phyloP scores from a whole-genome alignment of 2,888 invertebrate genomes.

The Noctuana brunneofusca region DNA sequence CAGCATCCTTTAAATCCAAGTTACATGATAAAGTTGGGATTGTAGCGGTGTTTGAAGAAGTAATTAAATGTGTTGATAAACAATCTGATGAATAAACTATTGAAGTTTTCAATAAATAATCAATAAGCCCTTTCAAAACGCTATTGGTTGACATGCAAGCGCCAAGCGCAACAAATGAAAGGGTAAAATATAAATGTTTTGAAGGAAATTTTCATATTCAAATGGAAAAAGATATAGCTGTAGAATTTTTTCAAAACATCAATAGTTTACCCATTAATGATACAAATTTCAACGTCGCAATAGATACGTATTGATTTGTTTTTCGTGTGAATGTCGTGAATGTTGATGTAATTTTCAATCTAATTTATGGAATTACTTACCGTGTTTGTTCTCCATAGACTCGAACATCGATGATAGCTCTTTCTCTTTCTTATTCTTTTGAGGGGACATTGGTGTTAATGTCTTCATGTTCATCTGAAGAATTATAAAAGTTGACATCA shows the following conservation, averaged over 20 bases:
- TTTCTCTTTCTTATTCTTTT: conserved; percentile 86
- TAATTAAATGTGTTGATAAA: conserved; percentile 46
- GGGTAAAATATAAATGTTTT: conserved; percentile 82
- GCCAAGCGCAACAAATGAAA: conserved; percentile 75
- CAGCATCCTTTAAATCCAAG: background rate
- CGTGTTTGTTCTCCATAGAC: conserved; percentile 92
- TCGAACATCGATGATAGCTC: conserved; percentile 89
- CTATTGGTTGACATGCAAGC: conserved; percentile 72
- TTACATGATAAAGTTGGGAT: background rate
- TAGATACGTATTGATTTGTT: conserved; percentile 12
- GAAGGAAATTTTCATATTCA: conserved; percentile 48
- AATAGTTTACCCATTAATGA: conserved; percentile 81
- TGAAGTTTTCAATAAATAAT: conserved; percentile 70
- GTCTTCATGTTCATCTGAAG: conserved; percentile 83
- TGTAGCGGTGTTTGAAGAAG: conserved; percentile 18
- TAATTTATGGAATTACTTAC: conserved; percentile 77
- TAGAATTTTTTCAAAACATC: conserved; percentile 73
- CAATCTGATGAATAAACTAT: conserved; percentile 88
- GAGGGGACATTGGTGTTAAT: conserved; percentile 82
- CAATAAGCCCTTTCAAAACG: conserved; percentile 74
- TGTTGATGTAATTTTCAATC: conserved; percentile 9
- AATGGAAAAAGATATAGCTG: conserved; percentile 18
- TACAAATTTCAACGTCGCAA: conserved; percentile 17
- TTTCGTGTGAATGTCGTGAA: conserved; percentile 15
- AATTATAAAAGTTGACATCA: conserved; percentile 32